Base-by-base conservation (phyloP, 2,888 invertebrate genomes). In the Himalopsyche kuldschensis region DNA sequence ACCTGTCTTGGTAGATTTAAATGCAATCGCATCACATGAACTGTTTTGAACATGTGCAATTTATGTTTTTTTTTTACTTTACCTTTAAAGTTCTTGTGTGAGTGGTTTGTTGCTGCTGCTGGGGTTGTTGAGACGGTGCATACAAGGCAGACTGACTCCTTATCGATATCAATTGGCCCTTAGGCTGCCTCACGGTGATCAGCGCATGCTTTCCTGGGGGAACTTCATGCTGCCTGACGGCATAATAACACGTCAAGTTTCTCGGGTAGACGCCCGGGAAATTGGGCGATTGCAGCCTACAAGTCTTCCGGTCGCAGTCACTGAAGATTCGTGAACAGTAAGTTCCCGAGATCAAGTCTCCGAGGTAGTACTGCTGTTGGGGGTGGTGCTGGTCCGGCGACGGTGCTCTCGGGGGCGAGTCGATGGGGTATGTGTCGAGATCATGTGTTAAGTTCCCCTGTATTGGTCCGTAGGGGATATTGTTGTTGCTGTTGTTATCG, bases 171-270 rank as follows among this genome's bases (percentile, higher is more conserved):
- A 97, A 92, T 90, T 97, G 96, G 76, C 97, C 97, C 89, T 96
- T 96, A 69, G 95, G 94, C 89, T 97, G 97, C 88, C 94, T 94
- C 78, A 97, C 96, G 85, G 95, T 94, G 89, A 97, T 97, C 88
- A 97, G 92, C 32, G 97, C 97, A 89, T 97, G 96, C 90, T 97
- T 97, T 87, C 97, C 97, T 88, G 94, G 93, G 85, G 97, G 96
- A 88, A 96, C 95, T 89, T 96, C 95, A 90, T 97, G 96, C 91
- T 96, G 95, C 87, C 96, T 92, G 83, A 97, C 96, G 75, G 97
- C 97, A 90, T 97, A 98, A 91, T 97, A 97, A 90, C 98, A 98
- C 85, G 98, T 97, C 88, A 98, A 94, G 90, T 98, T 98, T 87
- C 98, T 94, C 4, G 98, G 98, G 91, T 98, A 98, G 87, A 97